Evolutionary conservation across 2,888 invertebrate species (phyloP), one percentile per base, ranked within the genome.

Genomic region (Tachina grossa): DNA sequence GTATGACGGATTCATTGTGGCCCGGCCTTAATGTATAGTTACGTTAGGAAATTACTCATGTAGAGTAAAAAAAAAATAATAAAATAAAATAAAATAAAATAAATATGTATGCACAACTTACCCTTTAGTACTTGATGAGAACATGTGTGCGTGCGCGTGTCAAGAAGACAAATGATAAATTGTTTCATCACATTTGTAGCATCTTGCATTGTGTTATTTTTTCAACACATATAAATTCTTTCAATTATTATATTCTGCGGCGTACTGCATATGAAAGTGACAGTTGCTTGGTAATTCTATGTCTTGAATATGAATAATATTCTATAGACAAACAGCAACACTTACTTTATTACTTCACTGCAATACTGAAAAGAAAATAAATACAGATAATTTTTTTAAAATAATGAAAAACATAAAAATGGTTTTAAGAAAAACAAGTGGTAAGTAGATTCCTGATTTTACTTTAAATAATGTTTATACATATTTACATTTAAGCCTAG

Each of bases 171-270:
- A 89, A 90, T 89, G 90, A 89, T 89, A 90, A 89, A 90, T 90
- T 89, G 90, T 89, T 89, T 89, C 89, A 89, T 90, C 87, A 88
- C 88, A 89, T 89, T 61, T 75, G 19, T 8, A 61, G 65, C 65
- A 71, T 69, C 47, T 43, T 57, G 55, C 55, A 87, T 83, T 69
- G 75, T 71, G 51, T 11, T 57, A 39, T 65, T 76, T 49, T n/a
- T 51, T 61, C 14, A 41, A 39, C 39, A 39, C n/a, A 61, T 43
- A 51, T 31, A 19, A 75, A 69, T 31, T 31, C 31, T 31, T 31
- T 31, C 5, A 31, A 31, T 87, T 74, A 81, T 74, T 53, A 41
- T 31, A 6, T 31, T 16, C 41, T 39, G 47, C 53, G 47, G 8
- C 59, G 43, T 49, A 78, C 57, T 76, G 68, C 75, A 83, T 74